Evolutionary conservation across 2,888 invertebrate species (phyloP), one percentile per base, ranked within the genome.

Genomic region (Drosophila falleni): DNA sequence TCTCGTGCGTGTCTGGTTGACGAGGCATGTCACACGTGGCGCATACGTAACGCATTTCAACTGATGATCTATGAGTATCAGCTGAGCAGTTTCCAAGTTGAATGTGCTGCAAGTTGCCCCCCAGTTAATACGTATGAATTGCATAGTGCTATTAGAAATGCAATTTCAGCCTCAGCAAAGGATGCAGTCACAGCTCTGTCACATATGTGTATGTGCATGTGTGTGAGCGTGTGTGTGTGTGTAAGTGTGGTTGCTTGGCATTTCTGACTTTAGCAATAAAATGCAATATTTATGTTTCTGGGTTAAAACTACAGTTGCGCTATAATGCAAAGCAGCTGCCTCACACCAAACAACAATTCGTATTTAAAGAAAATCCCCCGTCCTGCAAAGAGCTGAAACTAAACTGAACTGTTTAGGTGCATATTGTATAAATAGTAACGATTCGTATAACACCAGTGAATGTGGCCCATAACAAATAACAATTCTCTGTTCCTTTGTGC

Each of bases 211-310:
- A 2, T 19, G 15, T 15, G 39, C 8, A 15, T 39, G 3, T 39
- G 39, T 9, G 39, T 39, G 15, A 2, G 3, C 9, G 31, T 9
- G 3, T 41, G 53, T 31, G 29, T 31, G 41, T 26, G 33, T 41
- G 33, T 50, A 54, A 44, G 56, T 15, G 23, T 19, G 44, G n/a
- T n/a, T 23, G 26, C 44, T 42, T 31, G 37, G 23, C 67, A 39
- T 62, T 41, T 63, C n/a, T 35, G 33, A 41, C 44, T 44, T 59
- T 16, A 15, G 70, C 62, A 61, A 80, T 80, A 74, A 80, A 78
- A 70, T 77, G 74, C 78, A 74, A 78, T 87, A 87, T 86, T 86
- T 87, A 89, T 87, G 86, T 87, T 87, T 87, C 81, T 87, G 80
- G 86, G 89, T 87, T 86, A 86, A 75, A 75, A 71, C 74, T 73